phyloP scores from a whole-genome alignment of 2,113 vertebrate genomes.

The Aepyceros melampus region DNA sequence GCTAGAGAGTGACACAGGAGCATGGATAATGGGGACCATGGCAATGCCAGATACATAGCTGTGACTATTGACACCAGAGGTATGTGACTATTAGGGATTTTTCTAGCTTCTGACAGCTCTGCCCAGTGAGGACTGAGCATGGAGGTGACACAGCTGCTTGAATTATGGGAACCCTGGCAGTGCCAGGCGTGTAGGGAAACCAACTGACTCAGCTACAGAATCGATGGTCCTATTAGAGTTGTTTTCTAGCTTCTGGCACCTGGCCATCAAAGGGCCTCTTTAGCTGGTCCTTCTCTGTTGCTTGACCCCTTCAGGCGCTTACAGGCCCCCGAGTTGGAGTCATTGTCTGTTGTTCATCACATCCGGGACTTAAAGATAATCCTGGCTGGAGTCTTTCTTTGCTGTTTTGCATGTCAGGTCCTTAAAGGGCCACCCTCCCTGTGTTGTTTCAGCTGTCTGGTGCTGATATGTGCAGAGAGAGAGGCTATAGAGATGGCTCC shows the following conservation, averaged over 20 bases:
- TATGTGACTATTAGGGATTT: not conserved
- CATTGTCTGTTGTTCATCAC: not conserved
- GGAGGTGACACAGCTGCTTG: not conserved
- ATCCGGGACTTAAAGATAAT: not conserved
- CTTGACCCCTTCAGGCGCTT: not conserved
- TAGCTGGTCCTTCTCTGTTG: not conserved
- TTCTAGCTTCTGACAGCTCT: not conserved
- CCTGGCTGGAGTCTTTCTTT: not conserved
- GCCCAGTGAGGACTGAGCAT: not conserved
- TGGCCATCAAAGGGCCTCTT: not conserved
- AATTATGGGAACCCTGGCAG: not conserved
- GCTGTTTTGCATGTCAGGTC: not conserved
- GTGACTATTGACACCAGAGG: too few species aligned
- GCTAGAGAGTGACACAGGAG: too few species aligned
- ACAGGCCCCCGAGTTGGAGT: not conserved
- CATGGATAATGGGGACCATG: too few species aligned
- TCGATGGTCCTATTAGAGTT: not conserved
- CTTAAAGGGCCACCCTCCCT: not conserved
- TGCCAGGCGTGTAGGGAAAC: not conserved
- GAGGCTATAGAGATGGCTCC: fast-evolving
- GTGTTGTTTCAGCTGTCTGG: not conserved
- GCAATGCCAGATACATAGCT: too few species aligned
- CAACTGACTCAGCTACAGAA: not conserved
- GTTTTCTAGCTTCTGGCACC: not conserved
- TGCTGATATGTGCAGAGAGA: not conserved